phyloP scores from a whole-genome alignment of 2,888 invertebrate species.

The Hymenopus coronatus region DNA sequence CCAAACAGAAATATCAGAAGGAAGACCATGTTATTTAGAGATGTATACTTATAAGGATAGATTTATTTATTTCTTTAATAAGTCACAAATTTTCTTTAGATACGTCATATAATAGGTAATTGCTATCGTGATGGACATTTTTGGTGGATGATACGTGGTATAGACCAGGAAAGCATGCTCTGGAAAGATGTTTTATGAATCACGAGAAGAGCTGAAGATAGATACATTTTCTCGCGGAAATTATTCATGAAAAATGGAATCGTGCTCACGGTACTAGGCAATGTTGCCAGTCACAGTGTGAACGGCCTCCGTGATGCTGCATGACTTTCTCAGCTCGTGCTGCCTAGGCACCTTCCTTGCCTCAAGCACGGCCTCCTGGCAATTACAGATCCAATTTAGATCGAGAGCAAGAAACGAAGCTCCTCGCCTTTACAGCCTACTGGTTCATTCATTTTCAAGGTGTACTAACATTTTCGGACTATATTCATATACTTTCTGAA shows the following conservation, averaged over 20 bases:
- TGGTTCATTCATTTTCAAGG: background rate
- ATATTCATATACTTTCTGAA: too few relatives aligned
- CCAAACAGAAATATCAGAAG: too few relatives aligned
- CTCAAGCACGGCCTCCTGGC: background rate
- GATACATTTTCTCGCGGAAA: background rate
- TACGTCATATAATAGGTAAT: background rate
- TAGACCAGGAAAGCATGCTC: background rate
- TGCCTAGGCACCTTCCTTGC: background rate
- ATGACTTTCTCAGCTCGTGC: background rate
- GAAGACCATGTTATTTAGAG: too few relatives aligned
- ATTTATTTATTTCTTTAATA: background rate
- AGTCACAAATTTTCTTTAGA: background rate
- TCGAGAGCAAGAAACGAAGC: background rate
- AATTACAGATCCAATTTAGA: background rate
- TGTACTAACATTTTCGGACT: too few relatives aligned
- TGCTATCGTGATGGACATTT: background rate
- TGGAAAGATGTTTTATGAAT: background rate
- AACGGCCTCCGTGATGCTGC: background rate
- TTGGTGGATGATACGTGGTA: background rate
- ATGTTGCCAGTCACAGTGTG: background rate
- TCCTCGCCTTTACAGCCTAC: background rate
- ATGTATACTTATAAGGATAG: background rate
- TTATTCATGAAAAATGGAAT: background rate
- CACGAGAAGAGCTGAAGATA: background rate
- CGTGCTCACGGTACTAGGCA: background rate